These are phyloP conservation scores for Microctenopoma lineatum DNA, from an alignment of 2,797 vertebrate genomes.

Conservation along the genomic window DNA sequence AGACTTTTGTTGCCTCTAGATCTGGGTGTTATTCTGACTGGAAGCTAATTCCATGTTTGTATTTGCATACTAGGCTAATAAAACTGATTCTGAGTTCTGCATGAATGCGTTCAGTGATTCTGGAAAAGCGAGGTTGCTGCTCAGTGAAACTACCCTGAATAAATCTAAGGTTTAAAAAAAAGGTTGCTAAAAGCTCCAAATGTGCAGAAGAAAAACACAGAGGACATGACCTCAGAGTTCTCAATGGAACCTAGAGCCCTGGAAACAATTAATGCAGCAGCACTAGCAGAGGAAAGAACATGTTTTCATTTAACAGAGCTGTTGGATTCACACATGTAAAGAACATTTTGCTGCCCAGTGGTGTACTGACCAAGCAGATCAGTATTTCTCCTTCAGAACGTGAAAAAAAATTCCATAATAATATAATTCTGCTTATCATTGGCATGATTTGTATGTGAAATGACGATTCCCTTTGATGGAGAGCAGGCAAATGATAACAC, in stretches of 20 bases:
- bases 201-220: neutral
- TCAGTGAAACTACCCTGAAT: no score
- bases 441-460: neutral
- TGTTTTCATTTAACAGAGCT: conserved; percentile 17
- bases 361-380: neutral
- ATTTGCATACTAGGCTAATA: no score
- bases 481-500: neutral
- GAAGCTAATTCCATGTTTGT: no score
- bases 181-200: conserved; percentile 1
- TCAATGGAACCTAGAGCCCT: conserved; percentile 24
- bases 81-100: no score
- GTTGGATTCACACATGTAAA: conserved; percentile 4
- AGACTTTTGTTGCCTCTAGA: no score
- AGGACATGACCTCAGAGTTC: conserved; percentile 28
- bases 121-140: neutral
- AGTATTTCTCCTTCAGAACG: neutral
- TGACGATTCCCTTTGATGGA: neutral
- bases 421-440: neutral
- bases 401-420: neutral
- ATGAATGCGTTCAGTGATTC: no score
- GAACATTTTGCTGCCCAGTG: neutral
- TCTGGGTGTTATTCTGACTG: no score
- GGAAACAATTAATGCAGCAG: conserved; percentile 48
- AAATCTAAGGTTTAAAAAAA: neutral
- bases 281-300: conserved; percentile 18